A percentile compares a stretch with the other conserved stretches of the same genome.
Evolutionary conservation across 1,140 invertebrate species (phyloP).

Genomic region (Lepidostoma basale): DNA sequence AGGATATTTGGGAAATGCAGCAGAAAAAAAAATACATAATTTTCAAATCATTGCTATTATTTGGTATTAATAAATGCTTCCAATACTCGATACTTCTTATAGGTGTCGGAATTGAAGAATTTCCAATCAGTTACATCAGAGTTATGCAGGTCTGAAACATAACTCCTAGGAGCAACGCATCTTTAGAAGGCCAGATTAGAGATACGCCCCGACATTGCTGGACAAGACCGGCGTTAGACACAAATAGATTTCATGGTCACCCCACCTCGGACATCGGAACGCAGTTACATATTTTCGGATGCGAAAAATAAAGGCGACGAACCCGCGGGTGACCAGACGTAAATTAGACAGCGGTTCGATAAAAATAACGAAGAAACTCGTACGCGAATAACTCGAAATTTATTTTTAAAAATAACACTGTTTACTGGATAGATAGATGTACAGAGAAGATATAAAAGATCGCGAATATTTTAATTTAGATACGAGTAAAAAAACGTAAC

Average conservation of each 20-base stretch:
- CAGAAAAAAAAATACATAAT: too few species aligned
- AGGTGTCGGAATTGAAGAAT: too few species aligned
- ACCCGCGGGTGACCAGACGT: background rate
- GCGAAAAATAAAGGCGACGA: background rate
- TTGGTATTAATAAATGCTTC: too few species aligned
- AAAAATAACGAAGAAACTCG: background rate
- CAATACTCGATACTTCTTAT: too few species aligned
- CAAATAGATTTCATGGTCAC: constrained; percentile 24
- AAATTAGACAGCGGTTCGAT: background rate
- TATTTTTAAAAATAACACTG: background rate
- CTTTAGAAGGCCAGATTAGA: constrained; percentile 4
- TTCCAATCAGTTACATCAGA: constrained; percentile 2
- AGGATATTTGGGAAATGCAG: too few species aligned
- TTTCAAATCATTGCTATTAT: too few species aligned
- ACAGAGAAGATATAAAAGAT: too few species aligned
- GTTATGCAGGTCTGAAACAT: constrained; percentile 4
- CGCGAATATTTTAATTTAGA: too few species aligned
- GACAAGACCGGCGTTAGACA: background rate
- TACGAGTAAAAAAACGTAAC: background rate
- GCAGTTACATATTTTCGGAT: constrained; percentile 4
- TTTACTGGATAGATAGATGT: background rate
- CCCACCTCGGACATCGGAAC: background rate
- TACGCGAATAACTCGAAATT: too few species aligned
- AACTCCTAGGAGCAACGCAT: background rate
- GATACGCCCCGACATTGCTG: background rate